Evolutionary conservation across 2,113 vertebrate genomes (phyloP), one percentile per base, ranked within the genome.

Genomic region (Narcine bancroftii): DNA sequence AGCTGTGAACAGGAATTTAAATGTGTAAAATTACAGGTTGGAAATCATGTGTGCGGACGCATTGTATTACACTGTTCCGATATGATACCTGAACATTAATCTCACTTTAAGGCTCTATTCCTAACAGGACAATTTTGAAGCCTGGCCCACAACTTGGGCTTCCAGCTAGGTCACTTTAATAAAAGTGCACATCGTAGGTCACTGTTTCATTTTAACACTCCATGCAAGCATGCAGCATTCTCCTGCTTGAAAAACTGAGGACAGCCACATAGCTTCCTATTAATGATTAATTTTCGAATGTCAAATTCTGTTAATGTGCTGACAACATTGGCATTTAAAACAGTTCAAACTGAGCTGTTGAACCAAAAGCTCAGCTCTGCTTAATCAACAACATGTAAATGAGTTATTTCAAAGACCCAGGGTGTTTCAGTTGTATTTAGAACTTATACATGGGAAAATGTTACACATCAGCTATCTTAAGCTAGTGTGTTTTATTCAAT

Each of bases 271-370:
- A 96, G 96, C 95, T 92, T 95, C 97, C 97, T 98, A 97, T 97
- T 97, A 98, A 95, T 95, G 97, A 96, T 97, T 98, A 97, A 98
- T 98, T 99, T 97, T 96, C 97, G 96, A 98, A 97, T 97, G 97
- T 99, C 97, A 98, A 96, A 96, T 94, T 93, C 95, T 93, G 96
- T 87, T 87, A 87, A 87, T 87, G 53, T 36, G 81, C 81, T 87
- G 81, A 87, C 81, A 87, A 87, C 81, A 87, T 60, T 87, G 81
- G 81, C 81, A 87, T 87, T 87, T 87, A 87, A 87, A 87, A 87
- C 81, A 60, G 81, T 87, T 87, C 53, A 60, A 87, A 63, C 39
- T 87, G 81, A 87, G 81, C 81, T 87, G 81, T 87, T 87, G 81
- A 87, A 60, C n/a, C 81, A 87, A 87, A 87, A 36, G 81, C 81